Conservation (phyloP, 2,797 vertebrate genomes). For the Aeoliscus strigatus region DNA sequence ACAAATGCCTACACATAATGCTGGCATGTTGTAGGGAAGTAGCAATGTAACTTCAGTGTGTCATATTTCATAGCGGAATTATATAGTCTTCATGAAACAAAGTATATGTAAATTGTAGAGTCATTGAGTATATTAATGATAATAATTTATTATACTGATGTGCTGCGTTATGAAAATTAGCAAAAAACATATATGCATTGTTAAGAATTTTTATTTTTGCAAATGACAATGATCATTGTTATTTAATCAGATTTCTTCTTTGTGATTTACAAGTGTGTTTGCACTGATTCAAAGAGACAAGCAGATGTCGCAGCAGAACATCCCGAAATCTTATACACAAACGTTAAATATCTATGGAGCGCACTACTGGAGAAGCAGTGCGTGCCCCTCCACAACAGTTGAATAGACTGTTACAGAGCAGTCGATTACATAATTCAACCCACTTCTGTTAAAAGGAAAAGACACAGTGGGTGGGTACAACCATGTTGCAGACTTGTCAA, state of each 20-base stretch:
- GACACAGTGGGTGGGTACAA: slow-evolving; percentile 4
- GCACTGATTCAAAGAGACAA: slow-evolving; percentile 64
- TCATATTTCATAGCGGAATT: too few species aligned
- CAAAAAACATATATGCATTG: slow-evolving; percentile 31
- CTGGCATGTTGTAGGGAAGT: too few species aligned
- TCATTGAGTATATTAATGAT: slow-evolving; percentile 13
- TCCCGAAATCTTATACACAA: slow-evolving; percentile 12
- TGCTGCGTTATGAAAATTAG: slow-evolving; percentile 17
- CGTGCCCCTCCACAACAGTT: neutral
- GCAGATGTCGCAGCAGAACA: slow-evolving; percentile 8
- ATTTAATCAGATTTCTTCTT: slow-evolving; percentile 71
- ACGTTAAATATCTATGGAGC: neutral
- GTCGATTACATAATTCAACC: slow-evolving; percentile 1
- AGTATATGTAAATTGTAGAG: too few species aligned
- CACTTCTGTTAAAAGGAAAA: slow-evolving; percentile 3
- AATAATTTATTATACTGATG: slow-evolving; percentile 26
- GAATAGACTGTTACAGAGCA: slow-evolving; percentile 1
- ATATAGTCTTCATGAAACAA: too few species aligned
- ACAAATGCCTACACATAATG: too few species aligned
- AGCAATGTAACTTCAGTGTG: too few species aligned
- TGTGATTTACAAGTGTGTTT: slow-evolving; percentile 88
- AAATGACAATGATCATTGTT: slow-evolving; percentile 70
- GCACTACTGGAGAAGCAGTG: slow-evolving; percentile 18
- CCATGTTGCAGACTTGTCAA: slow-evolving; percentile 13
- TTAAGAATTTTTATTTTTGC: slow-evolving; percentile 73